Percentiles rank a stretch among this genome's conserved stretches.
phyloP scores from a whole-genome alignment of 1,140 invertebrate species.

The Papilio polyxenes region DNA sequence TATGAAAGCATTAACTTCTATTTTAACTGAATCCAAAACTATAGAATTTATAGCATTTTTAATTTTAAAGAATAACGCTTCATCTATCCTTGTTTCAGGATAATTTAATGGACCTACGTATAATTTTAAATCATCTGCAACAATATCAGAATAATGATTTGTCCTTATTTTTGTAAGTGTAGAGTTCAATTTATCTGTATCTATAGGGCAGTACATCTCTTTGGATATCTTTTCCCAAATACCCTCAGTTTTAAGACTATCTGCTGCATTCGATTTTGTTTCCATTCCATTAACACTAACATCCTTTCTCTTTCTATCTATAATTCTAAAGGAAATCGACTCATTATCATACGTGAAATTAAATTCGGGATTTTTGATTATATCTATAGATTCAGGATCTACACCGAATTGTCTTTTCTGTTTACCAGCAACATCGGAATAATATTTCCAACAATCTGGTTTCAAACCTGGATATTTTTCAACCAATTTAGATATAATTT shows the following conservation, averaged over 20 bases:
- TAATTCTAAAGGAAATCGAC: conserved; percentile 62
- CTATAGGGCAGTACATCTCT: conserved; percentile 62
- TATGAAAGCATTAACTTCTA: conserved; percentile 44
- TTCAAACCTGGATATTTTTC: conserved; percentile 61
- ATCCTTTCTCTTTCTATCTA: conserved; percentile 68
- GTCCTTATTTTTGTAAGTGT: conserved; percentile 59
- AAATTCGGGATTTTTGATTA: conserved; percentile 65
- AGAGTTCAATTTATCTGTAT: conserved; percentile 56
- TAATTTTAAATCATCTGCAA: conserved; percentile 70
- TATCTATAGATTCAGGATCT: conserved; percentile 65
- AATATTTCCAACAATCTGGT: conserved; percentile 70
- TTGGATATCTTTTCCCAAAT: conserved; percentile 55
- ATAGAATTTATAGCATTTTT: conserved; percentile 61
- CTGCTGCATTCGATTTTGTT: conserved; percentile 38
- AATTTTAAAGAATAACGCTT: conserved; percentile 58
- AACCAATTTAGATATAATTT: conserved; percentile 61
- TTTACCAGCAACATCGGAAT: conserved; percentile 70
- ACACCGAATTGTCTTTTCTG: conserved; percentile 72
- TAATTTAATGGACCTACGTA: conserved; percentile 70
- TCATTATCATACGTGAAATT: conserved; percentile 60
- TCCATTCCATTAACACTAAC: conserved; percentile 53
- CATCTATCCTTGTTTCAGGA: conserved; percentile 64
- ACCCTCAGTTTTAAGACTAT: conserved; percentile 50
- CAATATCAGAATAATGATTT: conserved; percentile 65
- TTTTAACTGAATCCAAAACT: conserved; percentile 51